Conservation (phyloP, 2,113 vertebrate species). For the Oreochromis tanganicae region DNA sequence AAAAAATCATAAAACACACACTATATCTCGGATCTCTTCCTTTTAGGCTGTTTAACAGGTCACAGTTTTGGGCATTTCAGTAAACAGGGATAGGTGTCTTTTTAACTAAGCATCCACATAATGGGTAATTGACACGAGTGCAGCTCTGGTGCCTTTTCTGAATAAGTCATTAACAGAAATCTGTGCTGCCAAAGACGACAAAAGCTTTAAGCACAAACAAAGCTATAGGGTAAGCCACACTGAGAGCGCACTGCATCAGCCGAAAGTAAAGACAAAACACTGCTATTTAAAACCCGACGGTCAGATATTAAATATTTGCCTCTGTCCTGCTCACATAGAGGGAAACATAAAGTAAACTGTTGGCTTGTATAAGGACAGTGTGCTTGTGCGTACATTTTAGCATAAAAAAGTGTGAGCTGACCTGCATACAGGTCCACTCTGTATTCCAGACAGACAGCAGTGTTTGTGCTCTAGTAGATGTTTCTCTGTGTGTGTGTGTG, state of each 20-base stretch:
- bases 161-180: neutral
- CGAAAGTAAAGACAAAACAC: neutral
- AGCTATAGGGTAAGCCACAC: neutral
- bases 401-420: neutral
- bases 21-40: neutral
- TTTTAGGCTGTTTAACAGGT: neutral
- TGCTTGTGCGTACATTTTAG: neutral
- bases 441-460: constrained; percentile 50
- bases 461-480: constrained; percentile 20
- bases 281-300: neutral
- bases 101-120: neutral
- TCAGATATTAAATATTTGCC: constrained; percentile 28
- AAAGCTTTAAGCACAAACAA: neutral
- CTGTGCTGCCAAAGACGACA: neutral
- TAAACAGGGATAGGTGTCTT: neutral
- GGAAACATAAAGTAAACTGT: neutral
- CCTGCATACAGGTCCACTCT: constrained; percentile 28
- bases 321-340: neutral
- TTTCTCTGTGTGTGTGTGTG: constrained; percentile 6
- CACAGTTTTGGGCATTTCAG: neutral
- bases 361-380: neutral
- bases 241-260: neutral
- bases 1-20: neutral
- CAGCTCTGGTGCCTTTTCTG: neutral
- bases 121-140: neutral